Evolutionary conservation across 2,797 vertebrate species (phyloP).

Genomic region (Dendrocincla tyrannina): DNA sequence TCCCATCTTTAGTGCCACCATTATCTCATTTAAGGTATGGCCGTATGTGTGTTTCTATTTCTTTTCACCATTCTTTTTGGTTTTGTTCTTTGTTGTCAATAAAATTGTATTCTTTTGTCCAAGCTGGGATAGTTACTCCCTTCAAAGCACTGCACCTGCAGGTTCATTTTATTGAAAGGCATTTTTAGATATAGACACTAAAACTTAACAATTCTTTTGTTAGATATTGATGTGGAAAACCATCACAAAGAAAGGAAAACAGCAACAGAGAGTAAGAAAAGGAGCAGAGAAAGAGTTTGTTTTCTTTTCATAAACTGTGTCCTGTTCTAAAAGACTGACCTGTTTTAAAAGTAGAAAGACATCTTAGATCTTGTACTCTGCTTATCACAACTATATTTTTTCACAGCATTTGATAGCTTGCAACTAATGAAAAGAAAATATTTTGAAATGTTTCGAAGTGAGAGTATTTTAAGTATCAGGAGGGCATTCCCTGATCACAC

Average conservation of each 20-base stretch:
- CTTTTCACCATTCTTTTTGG: background rate
- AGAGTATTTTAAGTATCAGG: background rate
- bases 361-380: background rate
- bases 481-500: background rate
- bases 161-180: background rate
- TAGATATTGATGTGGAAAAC: background rate
- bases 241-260: background rate
- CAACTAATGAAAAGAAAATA: background rate
- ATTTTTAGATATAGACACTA: background rate
- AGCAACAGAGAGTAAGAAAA: background rate
- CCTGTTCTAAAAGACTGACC: background rate
- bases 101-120: background rate
- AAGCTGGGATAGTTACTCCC: background rate
- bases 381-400: background rate
- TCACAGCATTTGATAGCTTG: background rate
- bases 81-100: slow-evolving; percentile 2
- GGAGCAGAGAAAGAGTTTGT: background rate
- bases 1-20: background rate
- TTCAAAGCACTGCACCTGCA: background rate
- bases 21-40: background rate
- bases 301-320: background rate
- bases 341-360: background rate
- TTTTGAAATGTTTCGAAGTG: background rate
- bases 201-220: background rate
- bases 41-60: background rate